These are phyloP conservation scores for Loriculus beryllinus DNA, from an alignment of 2,797 vertebrate species.

Conservation along the genomic window DNA sequence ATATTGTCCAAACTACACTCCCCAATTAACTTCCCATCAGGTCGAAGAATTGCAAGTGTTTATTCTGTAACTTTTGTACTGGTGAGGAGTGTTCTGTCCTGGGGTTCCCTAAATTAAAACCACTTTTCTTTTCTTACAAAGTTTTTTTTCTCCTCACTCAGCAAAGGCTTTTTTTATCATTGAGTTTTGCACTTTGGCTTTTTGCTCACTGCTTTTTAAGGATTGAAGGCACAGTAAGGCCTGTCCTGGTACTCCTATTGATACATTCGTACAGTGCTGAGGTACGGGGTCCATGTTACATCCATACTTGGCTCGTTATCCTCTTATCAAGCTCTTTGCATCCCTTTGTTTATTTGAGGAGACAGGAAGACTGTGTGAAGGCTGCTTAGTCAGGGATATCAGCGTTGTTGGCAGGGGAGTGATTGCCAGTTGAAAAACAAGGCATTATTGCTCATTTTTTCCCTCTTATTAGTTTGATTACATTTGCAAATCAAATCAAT, in stretches of 20 bases:
- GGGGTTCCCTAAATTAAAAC: background rate
- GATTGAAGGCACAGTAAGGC: background rate
- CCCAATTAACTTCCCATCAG: background rate
- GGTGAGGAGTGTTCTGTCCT: background rate
- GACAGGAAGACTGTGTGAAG: conserved; percentile 80
- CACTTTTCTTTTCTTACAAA: background rate
- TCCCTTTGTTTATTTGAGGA: conserved; percentile 83
- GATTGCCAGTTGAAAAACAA: conserved; percentile 96
- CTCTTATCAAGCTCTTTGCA: conserved; percentile 80
- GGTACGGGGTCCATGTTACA: conserved; percentile 53
- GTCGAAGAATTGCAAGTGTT: background rate
- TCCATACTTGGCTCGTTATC: conserved; percentile 76
- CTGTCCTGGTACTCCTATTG: background rate
- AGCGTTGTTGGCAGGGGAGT: conserved; percentile 85
- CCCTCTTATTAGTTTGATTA: conserved; percentile 99
- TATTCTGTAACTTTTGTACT: background rate
- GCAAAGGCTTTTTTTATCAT: background rate
- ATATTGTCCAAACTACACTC: background rate
- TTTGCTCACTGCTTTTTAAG: background rate
- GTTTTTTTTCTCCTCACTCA: background rate
- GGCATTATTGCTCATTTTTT: conserved; percentile 94
- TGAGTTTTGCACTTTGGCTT: background rate
- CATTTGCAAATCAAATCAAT: conserved; percentile 99
- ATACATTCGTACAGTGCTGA: background rate
- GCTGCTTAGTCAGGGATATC: conserved; percentile 87